These are phyloP conservation scores for Epirrhoe tristata DNA, from an alignment of 2,888 invertebrate species.

Conservation along the genomic window DNA sequence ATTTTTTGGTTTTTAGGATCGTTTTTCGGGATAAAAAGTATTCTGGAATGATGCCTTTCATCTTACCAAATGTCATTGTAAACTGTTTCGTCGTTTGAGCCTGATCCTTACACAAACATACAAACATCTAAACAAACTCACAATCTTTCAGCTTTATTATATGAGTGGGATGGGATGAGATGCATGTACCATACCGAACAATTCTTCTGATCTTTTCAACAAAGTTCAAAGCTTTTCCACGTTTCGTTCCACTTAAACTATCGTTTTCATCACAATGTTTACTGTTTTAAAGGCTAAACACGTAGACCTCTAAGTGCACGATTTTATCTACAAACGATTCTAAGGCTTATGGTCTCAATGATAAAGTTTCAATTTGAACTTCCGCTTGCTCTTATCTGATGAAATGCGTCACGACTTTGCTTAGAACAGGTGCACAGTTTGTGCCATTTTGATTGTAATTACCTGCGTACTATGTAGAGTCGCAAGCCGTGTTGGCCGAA, in stretches of 20 bases:
- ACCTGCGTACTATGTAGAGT: not conserved
- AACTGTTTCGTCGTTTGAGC: too few species aligned
- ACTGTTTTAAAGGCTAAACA: constrained; percentile 27
- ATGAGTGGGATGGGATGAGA: too few species aligned
- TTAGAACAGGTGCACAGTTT: not conserved
- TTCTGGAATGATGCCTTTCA: too few species aligned
- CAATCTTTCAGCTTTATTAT: too few species aligned
- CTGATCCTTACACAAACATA: too few species aligned
- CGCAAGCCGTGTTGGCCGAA: too few species aligned
- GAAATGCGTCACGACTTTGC: constrained; percentile 35
- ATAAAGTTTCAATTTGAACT: constrained; percentile 13
- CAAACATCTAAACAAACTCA: too few species aligned
- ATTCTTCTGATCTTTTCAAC: not conserved
- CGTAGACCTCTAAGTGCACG: constrained; percentile 12
- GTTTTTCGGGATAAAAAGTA: too few species aligned
- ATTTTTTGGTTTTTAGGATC: too few species aligned
- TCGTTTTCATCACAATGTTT: constrained; percentile 31
- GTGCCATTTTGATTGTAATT: not conserved
- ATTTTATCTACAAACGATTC: constrained; percentile 1
- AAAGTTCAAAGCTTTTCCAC: constrained; percentile 29
- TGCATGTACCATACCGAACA: too few species aligned
- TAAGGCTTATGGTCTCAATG: not conserved
- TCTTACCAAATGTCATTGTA: too few species aligned
- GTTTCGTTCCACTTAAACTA: constrained; percentile 37
- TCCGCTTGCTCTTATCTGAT: constrained; percentile 23